Evolutionary conservation across 2,888 invertebrate species (phyloP).

Genomic region (Odontocolon sp.): DNA sequence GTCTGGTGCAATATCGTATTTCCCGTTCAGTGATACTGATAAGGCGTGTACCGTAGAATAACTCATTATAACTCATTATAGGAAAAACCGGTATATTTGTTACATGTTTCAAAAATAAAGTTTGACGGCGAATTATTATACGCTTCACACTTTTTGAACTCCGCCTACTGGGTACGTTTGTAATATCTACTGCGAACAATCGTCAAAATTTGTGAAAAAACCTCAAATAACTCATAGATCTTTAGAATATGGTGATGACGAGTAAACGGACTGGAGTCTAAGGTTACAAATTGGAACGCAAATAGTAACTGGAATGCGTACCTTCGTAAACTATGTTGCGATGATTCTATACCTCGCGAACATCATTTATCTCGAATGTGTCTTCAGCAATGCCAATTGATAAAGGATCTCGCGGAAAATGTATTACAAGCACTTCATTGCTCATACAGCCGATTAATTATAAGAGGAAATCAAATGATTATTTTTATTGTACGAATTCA

Average conservation of each 20-base stretch:
- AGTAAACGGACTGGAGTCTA: no score
- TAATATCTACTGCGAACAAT: no score
- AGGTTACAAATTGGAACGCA: neutral
- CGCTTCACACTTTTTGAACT: no score
- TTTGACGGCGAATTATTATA: no score
- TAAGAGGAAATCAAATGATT: conserved; percentile 25
- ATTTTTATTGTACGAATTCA: conserved; percentile 35
- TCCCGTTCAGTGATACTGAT: conserved; percentile 1
- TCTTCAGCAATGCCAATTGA: conserved; percentile 25
- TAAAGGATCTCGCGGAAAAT: neutral
- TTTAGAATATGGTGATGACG: no score
- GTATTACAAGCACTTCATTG: neutral
- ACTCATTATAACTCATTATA: no score
- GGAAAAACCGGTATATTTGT: no score
- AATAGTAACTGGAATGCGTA: neutral
- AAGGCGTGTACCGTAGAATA: neutral
- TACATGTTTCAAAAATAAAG: no score
- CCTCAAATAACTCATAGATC: no score
- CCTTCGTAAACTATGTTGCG: neutral
- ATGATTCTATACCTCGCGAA: conserved; percentile 5
- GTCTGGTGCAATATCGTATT: neutral
- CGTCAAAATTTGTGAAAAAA: no score
- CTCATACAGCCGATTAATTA: conserved; percentile 42
- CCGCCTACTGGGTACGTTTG: no score
- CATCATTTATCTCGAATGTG: conserved; percentile 25